A percentile compares a stretch with the other conserved stretches of the same genome.
Conservation (phyloP, 2,797 vertebrate species). For the Falco rusticolus region DNA sequence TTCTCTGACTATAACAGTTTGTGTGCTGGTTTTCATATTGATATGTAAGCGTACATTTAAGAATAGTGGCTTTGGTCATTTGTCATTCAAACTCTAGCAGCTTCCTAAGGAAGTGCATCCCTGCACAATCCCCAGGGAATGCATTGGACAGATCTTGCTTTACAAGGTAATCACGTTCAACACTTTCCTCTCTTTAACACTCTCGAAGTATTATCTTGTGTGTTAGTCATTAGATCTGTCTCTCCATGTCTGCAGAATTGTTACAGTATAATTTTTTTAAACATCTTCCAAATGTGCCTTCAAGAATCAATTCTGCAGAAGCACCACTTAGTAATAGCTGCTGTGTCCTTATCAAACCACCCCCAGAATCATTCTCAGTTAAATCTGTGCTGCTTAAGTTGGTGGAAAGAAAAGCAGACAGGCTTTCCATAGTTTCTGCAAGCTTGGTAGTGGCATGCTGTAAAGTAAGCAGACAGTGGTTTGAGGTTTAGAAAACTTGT, state of each 20-base stretch:
- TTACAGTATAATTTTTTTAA: background rate
- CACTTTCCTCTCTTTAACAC: conserved; percentile 1
- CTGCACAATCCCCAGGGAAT: background rate
- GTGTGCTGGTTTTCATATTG: background rate
- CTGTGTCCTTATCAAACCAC: background rate
- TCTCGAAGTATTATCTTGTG: conserved; percentile 28
- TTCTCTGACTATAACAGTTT: background rate
- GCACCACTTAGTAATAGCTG: background rate
- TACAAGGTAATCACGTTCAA: conserved; percentile 10
- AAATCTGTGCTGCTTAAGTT: background rate
- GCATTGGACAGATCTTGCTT: background rate
- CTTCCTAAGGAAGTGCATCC: background rate
- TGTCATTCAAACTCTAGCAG: background rate
- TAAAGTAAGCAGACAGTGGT: background rate
- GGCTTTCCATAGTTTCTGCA: background rate
- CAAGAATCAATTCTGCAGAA: background rate
- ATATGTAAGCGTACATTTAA: background rate
- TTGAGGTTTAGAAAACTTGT: background rate
- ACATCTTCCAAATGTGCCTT: conserved; percentile 52
- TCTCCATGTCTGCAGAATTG: conserved; percentile 18
- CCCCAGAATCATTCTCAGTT: background rate
- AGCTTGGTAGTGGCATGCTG: background rate
- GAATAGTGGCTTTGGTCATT: background rate
- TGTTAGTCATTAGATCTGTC: conserved; percentile 27
- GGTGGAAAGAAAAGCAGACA: background rate